These are phyloP conservation scores for Drosophila quinaria DNA, from an alignment of 2,888 invertebrate species.

Conservation along the genomic window DNA sequence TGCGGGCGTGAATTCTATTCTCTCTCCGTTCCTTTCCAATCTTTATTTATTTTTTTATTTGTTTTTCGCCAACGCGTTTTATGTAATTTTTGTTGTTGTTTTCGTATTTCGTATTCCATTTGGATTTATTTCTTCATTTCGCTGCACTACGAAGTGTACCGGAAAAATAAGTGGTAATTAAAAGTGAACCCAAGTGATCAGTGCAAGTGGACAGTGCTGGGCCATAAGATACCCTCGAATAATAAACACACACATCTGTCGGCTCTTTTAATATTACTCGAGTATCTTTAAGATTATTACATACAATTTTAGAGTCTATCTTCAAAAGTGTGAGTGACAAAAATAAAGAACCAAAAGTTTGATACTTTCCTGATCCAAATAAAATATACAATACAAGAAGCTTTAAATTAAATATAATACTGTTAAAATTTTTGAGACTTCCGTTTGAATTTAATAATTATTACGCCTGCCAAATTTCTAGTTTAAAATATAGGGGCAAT, in stretches of 20 bases:
- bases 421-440: no score
- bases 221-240: neutral
- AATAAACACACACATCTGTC: no score
- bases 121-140: constrained; percentile 5
- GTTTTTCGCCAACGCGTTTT: constrained; percentile 22
- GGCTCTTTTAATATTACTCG: no score
- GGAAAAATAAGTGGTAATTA: constrained; percentile 27
- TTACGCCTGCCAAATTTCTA: neutral
- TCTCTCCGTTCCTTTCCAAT: neutral
- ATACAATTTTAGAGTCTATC: no score
- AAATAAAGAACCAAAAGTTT: no score
- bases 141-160: constrained; percentile 7
- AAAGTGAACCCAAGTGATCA: neutral
- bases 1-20: constrained; percentile 63
- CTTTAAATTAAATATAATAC: neutral
- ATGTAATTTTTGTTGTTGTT: constrained; percentile 25
- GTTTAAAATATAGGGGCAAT: neutral
- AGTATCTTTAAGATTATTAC: no score
- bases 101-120: constrained; percentile 26
- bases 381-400: no score
- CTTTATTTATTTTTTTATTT: neutral
- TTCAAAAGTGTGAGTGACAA: no score
- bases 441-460: neutral
- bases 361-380: no score
- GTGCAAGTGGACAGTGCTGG: neutral